phyloP scores from a whole-genome alignment of 2,113 vertebrate species.

The Chrysochloris asiatica region DNA sequence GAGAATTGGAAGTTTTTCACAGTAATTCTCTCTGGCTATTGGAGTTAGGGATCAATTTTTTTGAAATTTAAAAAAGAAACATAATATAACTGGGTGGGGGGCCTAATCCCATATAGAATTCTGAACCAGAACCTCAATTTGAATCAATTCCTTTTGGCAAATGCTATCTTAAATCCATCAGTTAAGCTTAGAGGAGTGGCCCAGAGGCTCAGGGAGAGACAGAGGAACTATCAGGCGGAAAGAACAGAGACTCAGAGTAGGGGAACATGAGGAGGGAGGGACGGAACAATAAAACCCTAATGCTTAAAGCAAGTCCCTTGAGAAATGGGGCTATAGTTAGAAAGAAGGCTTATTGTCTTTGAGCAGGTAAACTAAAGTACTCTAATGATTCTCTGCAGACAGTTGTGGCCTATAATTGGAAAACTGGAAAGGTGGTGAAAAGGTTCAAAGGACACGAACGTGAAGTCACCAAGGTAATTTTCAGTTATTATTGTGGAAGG shows the following conservation, averaged over 20 bases:
- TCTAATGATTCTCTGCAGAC: slow-evolving; percentile 80
- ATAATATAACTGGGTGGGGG: not conserved
- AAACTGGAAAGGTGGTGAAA: slow-evolving; percentile 87
- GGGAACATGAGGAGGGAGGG: not conserved
- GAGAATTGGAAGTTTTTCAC: not conserved
- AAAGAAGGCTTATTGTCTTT: not conserved
- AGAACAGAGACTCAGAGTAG: not conserved
- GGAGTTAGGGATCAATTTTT: not conserved
- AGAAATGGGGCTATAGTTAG: not conserved
- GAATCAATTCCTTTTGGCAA: not conserved
- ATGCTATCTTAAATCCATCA: not conserved
- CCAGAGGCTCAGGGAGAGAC: not conserved
- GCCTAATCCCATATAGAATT: not conserved
- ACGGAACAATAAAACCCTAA: not conserved
- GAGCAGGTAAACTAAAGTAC: not conserved
- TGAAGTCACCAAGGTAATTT: slow-evolving; percentile 95
- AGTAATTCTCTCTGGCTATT: slow-evolving; percentile 26
- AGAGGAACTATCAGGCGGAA: not conserved
- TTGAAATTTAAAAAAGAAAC: not conserved
- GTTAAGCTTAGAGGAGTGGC: not conserved
- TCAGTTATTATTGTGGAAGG: not conserved
- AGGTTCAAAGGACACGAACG: slow-evolving; percentile 91
- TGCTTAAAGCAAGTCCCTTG: not conserved
- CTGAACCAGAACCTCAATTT: not conserved
- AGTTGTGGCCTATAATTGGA: slow-evolving; percentile 94